phyloP scores from a whole-genome alignment of 1,140 invertebrate genomes.

The Megalonaias nervosa region DNA sequence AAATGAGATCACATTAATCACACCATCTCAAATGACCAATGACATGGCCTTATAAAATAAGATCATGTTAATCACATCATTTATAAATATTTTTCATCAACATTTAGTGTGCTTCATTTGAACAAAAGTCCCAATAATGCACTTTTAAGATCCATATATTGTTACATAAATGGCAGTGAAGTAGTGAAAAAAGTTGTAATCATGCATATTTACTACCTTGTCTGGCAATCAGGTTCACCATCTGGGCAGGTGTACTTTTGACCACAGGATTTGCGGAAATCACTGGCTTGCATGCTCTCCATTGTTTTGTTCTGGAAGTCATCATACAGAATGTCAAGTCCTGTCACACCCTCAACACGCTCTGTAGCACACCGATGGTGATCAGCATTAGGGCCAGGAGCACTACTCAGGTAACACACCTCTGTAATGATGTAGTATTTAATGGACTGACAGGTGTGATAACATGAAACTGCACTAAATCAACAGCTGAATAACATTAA shows the following conservation, averaged over 20 bases:
- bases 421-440: constrained; percentile 47
- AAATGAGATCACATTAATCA: too few species aligned
- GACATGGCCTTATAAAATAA: too few species aligned
- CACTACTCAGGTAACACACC: constrained; percentile 70
- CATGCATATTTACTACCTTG: constrained; percentile 53
- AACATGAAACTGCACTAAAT: neutral
- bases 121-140: too few species aligned
- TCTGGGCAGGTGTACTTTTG: constrained; percentile 69
- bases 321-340: constrained; percentile 72
- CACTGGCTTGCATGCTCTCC: constrained; percentile 70
- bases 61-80: too few species aligned
- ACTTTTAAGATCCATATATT: too few species aligned
- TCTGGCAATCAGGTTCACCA: constrained; percentile 66
- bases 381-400: constrained; percentile 60
- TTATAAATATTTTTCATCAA: too few species aligned
- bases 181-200: too few species aligned
- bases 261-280: constrained; percentile 69
- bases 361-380: constrained; percentile 71
- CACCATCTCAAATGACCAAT: too few species aligned
- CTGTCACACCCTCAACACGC: constrained; percentile 72
- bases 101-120: too few species aligned
- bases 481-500: neutral
- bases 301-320: constrained; percentile 72
- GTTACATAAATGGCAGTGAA: too few species aligned
- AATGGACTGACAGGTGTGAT: neutral